Evolutionary conservation across 1,140 invertebrate genomes (phyloP), one percentile per base, ranked within the genome.

Genomic region (Neodiprion virginianus): DNA sequence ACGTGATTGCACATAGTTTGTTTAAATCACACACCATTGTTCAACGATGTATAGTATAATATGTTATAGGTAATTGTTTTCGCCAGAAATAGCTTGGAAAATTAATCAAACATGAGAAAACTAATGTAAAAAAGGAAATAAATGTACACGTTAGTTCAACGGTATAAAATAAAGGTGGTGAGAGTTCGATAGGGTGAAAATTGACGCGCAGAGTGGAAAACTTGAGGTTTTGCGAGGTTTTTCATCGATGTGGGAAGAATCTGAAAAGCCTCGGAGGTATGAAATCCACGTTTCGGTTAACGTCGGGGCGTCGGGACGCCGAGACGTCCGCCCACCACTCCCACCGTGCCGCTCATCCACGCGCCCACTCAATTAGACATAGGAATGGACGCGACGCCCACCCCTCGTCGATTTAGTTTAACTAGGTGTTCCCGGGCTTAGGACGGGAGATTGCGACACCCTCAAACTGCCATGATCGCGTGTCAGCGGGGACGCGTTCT

Each of bases 361-460:
- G 53, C 53, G 53, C 53, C 53, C 53, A 61, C 53, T 61, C 53
- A 61, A 61, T 61, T 61, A 61, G 53, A 61, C 53, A 17, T 61
- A 61, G 53, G 53, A 61, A 61, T 0, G 53, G 53, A 14, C 53
- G n/a, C 53, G 53, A 17, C 53, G 53, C 53, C 53, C 53, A 61
- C 11, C 53, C 53, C 53, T 61, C 11, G 53, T 61, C 53, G 53
- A 61, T 61, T 61, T 61, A 17, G 53, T 61, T 61, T 8, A 61
- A 61, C 53, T 61, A 61, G 53, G 53, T 61, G 53, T 61, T 61
- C 53, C n/a, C 53, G 53, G 53, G 53, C 53, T 17, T 61, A 5
- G 28, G 53, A 9, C 8, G 53, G n/a, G 53, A 61, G 11, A 17
- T 17, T 12, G 53, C n/a, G n/a, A 61, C 53, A 61, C 53, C 53